Percentiles rank a stretch among this genome's conserved stretches.
Conservation (phyloP, 1,140 invertebrate species). For the Drosophila sulfurigaster region DNA sequence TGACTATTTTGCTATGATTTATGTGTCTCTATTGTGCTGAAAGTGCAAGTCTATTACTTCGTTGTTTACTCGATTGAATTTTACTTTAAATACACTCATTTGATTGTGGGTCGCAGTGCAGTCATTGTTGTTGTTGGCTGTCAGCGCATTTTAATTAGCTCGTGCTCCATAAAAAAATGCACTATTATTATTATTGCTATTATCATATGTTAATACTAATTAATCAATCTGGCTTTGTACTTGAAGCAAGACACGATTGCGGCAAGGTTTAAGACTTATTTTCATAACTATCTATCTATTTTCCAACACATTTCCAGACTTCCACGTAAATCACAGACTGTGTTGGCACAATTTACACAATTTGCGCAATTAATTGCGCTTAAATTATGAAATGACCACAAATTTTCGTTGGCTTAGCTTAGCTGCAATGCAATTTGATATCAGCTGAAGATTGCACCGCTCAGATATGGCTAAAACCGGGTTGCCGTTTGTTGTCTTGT, state of each 20-base stretch:
- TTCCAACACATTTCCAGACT: slow-evolving; percentile 17
- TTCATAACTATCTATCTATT: slow-evolving; percentile 41
- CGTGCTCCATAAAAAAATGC: slow-evolving; percentile 38
- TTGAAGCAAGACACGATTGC: slow-evolving; percentile 59
- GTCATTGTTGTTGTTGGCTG: slow-evolving; percentile 21
- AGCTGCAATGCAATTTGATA: slow-evolving; percentile 43
- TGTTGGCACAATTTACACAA: slow-evolving; percentile 53
- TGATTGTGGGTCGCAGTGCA: slow-evolving; percentile 11
- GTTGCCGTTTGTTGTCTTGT: slow-evolving; percentile 20
- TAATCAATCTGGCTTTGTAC: slow-evolving; percentile 65
- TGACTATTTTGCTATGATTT: slow-evolving; percentile 71
- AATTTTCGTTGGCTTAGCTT: slow-evolving; percentile 43
- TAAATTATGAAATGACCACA: slow-evolving; percentile 63
- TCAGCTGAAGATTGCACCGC: slow-evolving; percentile 47
- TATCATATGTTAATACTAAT: slow-evolving; percentile 53
- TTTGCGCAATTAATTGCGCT: slow-evolving; percentile 76
- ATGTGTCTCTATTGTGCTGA: slow-evolving; percentile 54
- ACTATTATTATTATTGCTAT: slow-evolving; percentile 28
- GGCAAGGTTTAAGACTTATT: slow-evolving; percentile 29
- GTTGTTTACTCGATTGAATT: background rate
- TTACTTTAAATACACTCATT: slow-evolving; percentile 5
- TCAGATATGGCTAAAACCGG: slow-evolving; percentile 50
- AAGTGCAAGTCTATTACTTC: slow-evolving; percentile 49
- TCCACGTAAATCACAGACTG: slow-evolving; percentile 59
- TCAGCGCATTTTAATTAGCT: slow-evolving; percentile 59